These are phyloP conservation scores for Diabrotica undecimpunctata DNA, from an alignment of 1,140 invertebrate species.

Conservation along the genomic window DNA sequence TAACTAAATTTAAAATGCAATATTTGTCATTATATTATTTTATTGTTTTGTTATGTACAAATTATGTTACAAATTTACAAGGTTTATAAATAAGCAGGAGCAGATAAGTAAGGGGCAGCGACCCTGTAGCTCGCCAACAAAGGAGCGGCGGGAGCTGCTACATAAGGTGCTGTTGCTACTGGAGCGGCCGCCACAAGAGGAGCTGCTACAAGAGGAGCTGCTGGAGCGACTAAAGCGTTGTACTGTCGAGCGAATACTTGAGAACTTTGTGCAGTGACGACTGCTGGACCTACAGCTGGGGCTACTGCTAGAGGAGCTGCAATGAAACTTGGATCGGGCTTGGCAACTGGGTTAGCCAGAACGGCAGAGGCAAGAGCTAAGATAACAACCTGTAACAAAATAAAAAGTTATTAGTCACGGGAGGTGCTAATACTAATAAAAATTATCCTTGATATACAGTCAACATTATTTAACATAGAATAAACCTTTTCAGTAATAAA, in stretches of 20 bases:
- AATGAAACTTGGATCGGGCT: constrained; percentile 38
- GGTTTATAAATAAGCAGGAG: not conserved
- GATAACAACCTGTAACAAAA: not conserved
- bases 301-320: constrained; percentile 19
- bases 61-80: too few relatives aligned
- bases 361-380: not conserved
- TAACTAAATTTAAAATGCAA: too few relatives aligned
- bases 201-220: constrained; percentile 17
- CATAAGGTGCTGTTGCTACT: not conserved
- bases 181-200: constrained; percentile 1
- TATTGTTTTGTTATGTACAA: too few relatives aligned
- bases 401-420: not conserved
- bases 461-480: too few relatives aligned
- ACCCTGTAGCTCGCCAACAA: not conserved
- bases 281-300: constrained; percentile 49
- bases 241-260: constrained; percentile 61
- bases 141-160: not conserved
- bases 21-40: too few relatives aligned
- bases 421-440: too few relatives aligned
- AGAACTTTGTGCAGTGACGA: constrained; percentile 61
- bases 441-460: too few relatives aligned
- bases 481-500: too few relatives aligned
- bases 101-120: not conserved
- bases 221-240: constrained; percentile 52
- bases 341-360: constrained; percentile 42